phyloP scores from a whole-genome alignment of 2,888 invertebrate genomes.

The Orthosia incerta region DNA sequence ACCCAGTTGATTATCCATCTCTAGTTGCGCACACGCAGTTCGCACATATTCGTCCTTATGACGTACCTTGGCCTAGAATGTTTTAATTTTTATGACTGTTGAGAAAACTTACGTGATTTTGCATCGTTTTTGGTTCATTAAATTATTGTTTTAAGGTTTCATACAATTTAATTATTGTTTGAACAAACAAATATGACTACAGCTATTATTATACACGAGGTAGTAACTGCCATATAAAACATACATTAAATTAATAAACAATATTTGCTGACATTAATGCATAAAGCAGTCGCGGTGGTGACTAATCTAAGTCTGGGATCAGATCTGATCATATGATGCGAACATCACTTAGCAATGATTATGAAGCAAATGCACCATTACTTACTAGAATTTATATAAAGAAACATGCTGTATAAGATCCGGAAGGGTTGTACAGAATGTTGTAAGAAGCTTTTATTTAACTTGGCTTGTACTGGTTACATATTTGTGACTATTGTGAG shows the following conservation, averaged over 20 bases:
- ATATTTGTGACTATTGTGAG: too few relatives aligned
- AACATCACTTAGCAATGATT: constrained; percentile 35
- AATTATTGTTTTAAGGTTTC: constrained; percentile 10
- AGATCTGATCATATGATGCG: constrained; percentile 33
- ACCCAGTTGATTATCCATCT: too few relatives aligned
- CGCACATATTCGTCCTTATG: constrained; percentile 31
- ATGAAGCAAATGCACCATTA: constrained; percentile 30
- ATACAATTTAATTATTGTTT: constrained; percentile 13
- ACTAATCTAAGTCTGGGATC: constrained; percentile 55
- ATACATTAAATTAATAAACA: background rate
- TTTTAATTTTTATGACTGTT: constrained; percentile 26
- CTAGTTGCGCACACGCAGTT: constrained; percentile 21
- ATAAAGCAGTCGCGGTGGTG: constrained; percentile 33
- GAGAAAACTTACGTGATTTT: constrained; percentile 30
- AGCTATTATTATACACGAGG: background rate
- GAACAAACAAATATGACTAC: background rate
- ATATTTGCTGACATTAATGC: constrained; percentile 24
- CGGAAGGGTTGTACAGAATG: background rate
- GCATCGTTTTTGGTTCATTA: constrained; percentile 17
- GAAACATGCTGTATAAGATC: background rate
- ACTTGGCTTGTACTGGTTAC: too few relatives aligned
- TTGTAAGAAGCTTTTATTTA: too few relatives aligned
- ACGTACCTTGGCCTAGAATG: constrained; percentile 47
- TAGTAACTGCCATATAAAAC: background rate
- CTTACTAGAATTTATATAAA: background rate